A percentile compares a stretch with the other conserved stretches of the same genome.
These are phyloP conservation scores for Cerceris ruficornis DNA, from an alignment of 2,888 invertebrate species.

Conservation along the genomic window DNA sequence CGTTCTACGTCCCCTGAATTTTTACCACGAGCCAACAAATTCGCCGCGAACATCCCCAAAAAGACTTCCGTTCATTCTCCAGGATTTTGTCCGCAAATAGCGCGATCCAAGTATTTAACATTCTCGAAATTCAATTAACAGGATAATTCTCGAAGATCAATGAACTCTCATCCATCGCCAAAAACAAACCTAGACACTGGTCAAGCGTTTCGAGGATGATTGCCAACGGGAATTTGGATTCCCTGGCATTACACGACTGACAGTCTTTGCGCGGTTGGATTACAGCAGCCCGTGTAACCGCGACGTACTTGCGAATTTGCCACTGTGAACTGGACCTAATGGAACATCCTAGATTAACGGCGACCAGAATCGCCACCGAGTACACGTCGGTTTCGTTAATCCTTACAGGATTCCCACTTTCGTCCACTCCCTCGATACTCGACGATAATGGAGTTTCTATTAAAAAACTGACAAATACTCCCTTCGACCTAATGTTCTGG, in stretches of 20 bases:
- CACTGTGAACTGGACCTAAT: conserved; percentile 53
- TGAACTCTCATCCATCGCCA: conserved; percentile 5
- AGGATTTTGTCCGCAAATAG: neutral
- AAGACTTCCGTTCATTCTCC: conserved; percentile 2
- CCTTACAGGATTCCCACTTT: neutral
- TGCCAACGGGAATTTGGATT: conserved; percentile 21
- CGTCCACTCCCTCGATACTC: too few relatives aligned
- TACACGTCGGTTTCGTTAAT: conserved; percentile 37
- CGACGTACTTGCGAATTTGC: conserved; percentile 28
- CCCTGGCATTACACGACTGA: conserved; percentile 36
- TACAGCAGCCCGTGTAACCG: conserved; percentile 36
- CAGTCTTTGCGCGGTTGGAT: conserved; percentile 53
- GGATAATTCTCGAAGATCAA: neutral
- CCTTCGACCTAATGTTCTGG: too few relatives aligned
- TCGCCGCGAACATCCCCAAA: neutral
- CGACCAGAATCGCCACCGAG: conserved; percentile 21
- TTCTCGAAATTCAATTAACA: conserved; percentile 7
- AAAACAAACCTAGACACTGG: conserved; percentile 33
- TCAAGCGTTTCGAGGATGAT: conserved; percentile 16
- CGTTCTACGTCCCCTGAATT: too few relatives aligned
- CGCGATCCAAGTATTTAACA: neutral
- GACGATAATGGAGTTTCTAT: too few relatives aligned
- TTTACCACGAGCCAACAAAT: neutral
- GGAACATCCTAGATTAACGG: conserved; percentile 55
- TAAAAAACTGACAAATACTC: too few relatives aligned